Base-by-base conservation (phyloP, 2,113 vertebrate genomes). In the Chelonoidis abingdonii region DNA sequence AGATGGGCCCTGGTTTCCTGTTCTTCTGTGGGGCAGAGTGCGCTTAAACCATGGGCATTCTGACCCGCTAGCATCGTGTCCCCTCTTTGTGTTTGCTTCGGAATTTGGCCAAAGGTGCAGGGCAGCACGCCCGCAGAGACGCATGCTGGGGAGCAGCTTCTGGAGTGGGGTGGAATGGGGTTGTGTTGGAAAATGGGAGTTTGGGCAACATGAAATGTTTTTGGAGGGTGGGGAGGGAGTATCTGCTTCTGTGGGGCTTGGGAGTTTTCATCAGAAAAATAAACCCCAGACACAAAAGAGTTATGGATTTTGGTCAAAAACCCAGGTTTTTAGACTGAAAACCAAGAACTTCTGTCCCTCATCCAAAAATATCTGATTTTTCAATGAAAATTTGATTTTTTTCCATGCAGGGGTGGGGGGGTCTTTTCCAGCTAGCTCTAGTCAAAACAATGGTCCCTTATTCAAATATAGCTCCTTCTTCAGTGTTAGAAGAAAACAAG, bases 21-120 rank as follows among this genome's bases (percentile, higher is more conserved):
- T 4, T 65, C 31, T 4, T 1, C 35, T n/a, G 31, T 38, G n/a
- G n/a, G 8, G 16, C 41, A 78, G 22, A 27, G 41, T 29, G 24
- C 1, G 13, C 3, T 2, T 27, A 27, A 12, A 44, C 41, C 10
- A 22, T 5, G 3, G 41, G 12, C 6, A 1, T 47, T 29, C 75
- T 78, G 75, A 29, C 75, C 4, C 13, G 2, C 24, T 25, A 14
- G 7, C 24, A 44, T 29, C 7, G 1, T 78, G 75, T 5, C 41
- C 12, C 24, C 38, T 10, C 21, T 12, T 47, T 44, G 41, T 14
- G 41, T 47, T 78, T 78, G 75, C 44, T 47, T 78, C 7, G 12
- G 65, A 38, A 72, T 19, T 19, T 38, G n/a, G 19, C 19, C 65
- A 38, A 22, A 72, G 65, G 35, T 72, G 16, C 35, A 72, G n/a